Evolutionary conservation across 1,140 invertebrate genomes (phyloP).

Genomic region (Akabosia matsudoensis): DNA sequence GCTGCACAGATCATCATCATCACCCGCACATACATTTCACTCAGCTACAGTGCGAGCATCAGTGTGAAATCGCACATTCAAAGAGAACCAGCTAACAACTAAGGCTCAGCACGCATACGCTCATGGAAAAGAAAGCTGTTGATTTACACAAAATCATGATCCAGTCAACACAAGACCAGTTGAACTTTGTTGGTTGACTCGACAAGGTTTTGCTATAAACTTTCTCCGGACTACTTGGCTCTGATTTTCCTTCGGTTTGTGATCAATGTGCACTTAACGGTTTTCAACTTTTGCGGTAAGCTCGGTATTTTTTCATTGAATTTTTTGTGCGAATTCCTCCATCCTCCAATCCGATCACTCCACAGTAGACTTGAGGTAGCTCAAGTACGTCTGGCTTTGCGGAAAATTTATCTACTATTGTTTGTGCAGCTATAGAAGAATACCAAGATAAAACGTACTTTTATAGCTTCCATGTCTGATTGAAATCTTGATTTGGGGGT

Average conservation of each 20-base stretch:
- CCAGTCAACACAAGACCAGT: neutral
- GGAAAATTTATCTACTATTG: too few species aligned
- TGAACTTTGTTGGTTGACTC: constrained; percentile 7
- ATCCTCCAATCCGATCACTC: too few species aligned
- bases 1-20: neutral
- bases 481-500: too few species aligned
- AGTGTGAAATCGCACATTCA: neutral
- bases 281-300: neutral
- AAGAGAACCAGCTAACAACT: neutral
- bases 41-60: too few species aligned
- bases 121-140: neutral
- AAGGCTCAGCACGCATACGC: neutral
- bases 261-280: neutral
- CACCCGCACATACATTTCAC: neutral
- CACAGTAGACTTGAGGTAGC: too few species aligned
- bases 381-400: too few species aligned
- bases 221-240: neutral
- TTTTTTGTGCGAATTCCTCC: neutral
- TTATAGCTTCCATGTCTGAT: too few species aligned
- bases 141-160: too few species aligned
- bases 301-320: neutral
- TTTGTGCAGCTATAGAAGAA: too few species aligned
- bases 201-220: neutral
- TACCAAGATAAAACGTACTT: too few species aligned
- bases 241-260: neutral